These are phyloP conservation scores for Orbicella faveolata DNA, from an alignment of 64 coral and sea anemone genomes.

Conservation along the genomic window DNA sequence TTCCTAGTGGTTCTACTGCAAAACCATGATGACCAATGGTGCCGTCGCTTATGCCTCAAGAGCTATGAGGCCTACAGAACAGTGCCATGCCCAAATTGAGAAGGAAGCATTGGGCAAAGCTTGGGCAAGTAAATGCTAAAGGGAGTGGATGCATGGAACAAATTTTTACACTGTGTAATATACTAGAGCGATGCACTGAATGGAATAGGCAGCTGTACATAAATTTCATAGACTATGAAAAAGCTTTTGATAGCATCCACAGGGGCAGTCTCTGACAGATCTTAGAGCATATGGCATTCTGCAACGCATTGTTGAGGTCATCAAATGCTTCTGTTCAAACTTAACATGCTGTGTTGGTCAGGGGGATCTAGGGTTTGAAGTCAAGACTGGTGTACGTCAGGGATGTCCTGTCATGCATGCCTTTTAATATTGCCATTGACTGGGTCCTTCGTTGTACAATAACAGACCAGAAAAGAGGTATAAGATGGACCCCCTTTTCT, in stretches of 20 bases:
- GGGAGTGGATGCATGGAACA: constrained; percentile 15
- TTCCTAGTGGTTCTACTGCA: not conserved
- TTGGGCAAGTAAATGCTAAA: constrained; percentile 44
- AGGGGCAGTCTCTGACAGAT: constrained; percentile 20
- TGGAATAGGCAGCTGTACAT: constrained; percentile 23
- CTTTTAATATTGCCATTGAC: not conserved
- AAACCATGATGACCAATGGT: not conserved
- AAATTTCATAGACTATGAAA: constrained; percentile 46
- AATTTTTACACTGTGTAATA: constrained; percentile 32
- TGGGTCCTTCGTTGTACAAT: not conserved
- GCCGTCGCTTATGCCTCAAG: constrained; percentile 6
- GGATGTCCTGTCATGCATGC: not conserved
- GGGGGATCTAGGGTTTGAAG: not conserved
- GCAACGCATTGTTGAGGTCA: not conserved
- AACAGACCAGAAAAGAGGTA: too few relatives aligned
- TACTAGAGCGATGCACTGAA: constrained; percentile 28
- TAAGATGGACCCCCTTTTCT: too few relatives aligned
- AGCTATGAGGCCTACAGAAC: constrained; percentile 1
- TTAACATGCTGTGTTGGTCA: not conserved
- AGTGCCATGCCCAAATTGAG: constrained; percentile 33
- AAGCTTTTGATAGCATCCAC: constrained; percentile 38
- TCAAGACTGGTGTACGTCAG: not conserved
- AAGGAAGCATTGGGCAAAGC: constrained; percentile 31
- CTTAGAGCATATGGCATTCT: constrained; percentile 18
- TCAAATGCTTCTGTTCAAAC: not conserved